phyloP scores from a whole-genome alignment of 2,797 vertebrate genomes.

The Gymnopithys bicolor region DNA sequence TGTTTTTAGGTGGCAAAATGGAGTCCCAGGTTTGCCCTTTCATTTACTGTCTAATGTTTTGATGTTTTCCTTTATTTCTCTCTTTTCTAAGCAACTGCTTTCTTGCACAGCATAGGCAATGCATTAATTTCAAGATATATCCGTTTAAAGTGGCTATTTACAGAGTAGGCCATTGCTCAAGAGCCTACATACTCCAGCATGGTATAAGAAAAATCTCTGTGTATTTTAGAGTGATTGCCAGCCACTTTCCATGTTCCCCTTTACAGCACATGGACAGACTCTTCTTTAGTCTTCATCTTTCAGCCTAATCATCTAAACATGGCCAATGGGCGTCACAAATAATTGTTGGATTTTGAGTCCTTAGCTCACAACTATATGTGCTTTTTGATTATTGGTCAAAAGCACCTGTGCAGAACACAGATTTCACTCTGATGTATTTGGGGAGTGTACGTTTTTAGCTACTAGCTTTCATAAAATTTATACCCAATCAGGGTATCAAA shows the following conservation, averaged over 20 bases:
- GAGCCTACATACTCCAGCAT: neutral
- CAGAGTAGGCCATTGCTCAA: neutral
- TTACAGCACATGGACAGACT: neutral
- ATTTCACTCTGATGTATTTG: neutral
- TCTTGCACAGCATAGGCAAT: neutral
- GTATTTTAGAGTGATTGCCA: slow-evolving; percentile 13
- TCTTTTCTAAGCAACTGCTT: neutral
- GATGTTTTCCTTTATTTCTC: neutral
- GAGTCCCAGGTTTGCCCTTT: neutral
- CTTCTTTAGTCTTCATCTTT: slow-evolving; percentile 2
- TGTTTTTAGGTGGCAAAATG: neutral
- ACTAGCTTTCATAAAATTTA: neutral
- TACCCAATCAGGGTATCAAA: neutral
- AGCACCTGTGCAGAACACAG: neutral
- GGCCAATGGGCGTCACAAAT: neutral
- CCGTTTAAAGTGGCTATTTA: neutral
- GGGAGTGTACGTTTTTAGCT: neutral
- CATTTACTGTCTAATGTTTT: neutral
- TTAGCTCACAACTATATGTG: neutral
- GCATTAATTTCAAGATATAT: neutral
- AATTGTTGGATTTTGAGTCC: slow-evolving; percentile 4
- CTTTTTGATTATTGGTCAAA: neutral
- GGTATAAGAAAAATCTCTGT: neutral
- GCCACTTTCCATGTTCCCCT: neutral
- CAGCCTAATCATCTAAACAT: neutral